Evolutionary conservation across 2,888 invertebrate genomes (phyloP), one percentile per base, ranked within the genome.

Genomic region (Plebejus argus): DNA sequence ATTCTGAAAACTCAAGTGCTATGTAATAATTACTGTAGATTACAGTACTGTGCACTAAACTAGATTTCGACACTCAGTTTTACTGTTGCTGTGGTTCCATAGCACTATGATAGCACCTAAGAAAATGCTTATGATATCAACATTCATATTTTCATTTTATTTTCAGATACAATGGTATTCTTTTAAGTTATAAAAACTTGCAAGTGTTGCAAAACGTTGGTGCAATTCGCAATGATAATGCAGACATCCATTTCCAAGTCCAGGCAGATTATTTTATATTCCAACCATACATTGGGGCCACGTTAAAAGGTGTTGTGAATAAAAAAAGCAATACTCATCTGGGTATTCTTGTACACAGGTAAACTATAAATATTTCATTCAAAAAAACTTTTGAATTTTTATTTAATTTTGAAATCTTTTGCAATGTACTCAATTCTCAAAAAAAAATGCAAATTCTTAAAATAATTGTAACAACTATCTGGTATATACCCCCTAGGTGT

Each of bases 251-350:
- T 84, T 90, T 96, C 79, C 95, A 96, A 89, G 93, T 97, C 3
- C 94, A 95, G 86, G 96, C 95, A 23, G 96, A 96, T 82, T 96
- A 96, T 86, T 96, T 95, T 85, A 89, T 97, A 80, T 94, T 94
- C 85, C 94, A 93, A 81, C 97, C 97, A 15, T 86, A 89, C 85
- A 88, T 96, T 76, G 96, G 96, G 3, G 95, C 95, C 79, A 91
- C 88, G 53, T 85, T 97, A 74, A 95, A 92, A 85, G 97, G 96
- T 12, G 86, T 95, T 81, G 96, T 97, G 0, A 96, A 96, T 85
- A 96, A 96, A 86, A 96, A 95, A 81, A 95, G 95, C 81, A 87
- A 90, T 56, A 95, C 96, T 82, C 96, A 97, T 89, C 89, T 97
- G 78, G 96, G 96, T 4, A 95, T 96, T 81, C 91, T 97, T 76